phyloP scores from a whole-genome alignment of 2,888 invertebrate genomes.

The Dorcus hopei region DNA sequence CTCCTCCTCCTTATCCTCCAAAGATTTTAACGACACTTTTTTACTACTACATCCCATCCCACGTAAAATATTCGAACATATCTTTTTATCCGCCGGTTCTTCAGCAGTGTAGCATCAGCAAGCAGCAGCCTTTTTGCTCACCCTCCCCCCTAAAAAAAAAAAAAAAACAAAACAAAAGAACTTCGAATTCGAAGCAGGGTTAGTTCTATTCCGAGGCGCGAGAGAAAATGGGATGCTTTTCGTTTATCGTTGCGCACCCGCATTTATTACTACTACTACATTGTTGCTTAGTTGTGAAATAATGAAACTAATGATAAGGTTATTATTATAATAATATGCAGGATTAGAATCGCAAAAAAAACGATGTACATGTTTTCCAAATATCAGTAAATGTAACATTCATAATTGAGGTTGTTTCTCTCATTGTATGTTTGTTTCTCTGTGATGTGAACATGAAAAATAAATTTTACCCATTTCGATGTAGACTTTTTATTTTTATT shows the following conservation, averaged over 20 bases:
- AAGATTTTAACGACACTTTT: no score
- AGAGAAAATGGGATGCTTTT: neutral
- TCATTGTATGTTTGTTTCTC: constrained; percentile 51
- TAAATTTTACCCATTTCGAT: constrained; percentile 43
- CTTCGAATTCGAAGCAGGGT: no score
- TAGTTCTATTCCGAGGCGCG: no score
- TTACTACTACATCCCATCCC: no score
- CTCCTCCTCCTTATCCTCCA: no score
- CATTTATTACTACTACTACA: constrained; percentile 30
- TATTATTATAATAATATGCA: constrained; percentile 39
- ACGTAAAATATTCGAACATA: no score
- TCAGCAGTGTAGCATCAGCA: no score
- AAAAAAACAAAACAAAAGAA: no score
- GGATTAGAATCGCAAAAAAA: constrained; percentile 39
- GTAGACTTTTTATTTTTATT: constrained; percentile 4
- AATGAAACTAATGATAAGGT: constrained; percentile 40
- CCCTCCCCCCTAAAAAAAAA: no score
- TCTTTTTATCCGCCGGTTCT: no score
- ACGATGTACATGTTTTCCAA: constrained; percentile 48
- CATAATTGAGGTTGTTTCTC: constrained; percentile 47
- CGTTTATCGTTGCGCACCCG: constrained; percentile 18
- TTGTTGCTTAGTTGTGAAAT: constrained; percentile 47
- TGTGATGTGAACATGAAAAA: constrained; percentile 51
- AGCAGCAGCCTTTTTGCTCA: no score
- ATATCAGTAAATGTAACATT: constrained; percentile 48